Evolutionary conservation across 2,113 vertebrate species (phyloP), one percentile per base, ranked within the genome.

Genomic region (Pangasianodon gigas): DNA sequence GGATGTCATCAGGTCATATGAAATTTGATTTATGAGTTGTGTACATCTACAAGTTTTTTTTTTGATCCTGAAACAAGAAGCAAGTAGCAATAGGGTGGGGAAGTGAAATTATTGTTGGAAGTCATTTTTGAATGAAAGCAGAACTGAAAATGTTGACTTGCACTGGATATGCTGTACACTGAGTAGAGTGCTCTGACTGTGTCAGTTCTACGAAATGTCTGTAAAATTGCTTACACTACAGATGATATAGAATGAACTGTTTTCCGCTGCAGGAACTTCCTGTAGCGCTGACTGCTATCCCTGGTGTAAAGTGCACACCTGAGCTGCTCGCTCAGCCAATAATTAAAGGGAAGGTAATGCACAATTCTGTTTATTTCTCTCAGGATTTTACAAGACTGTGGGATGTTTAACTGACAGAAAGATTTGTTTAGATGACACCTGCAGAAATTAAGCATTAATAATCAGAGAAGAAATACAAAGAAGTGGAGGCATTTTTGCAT

Each of bases 281-380:
- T 24, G 88, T 37, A 32, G 90, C 92, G 90, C 91, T 96, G 90
- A 75, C 96, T 95, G 91, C 96, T 89, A 94, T 99, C 83, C 97
- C 97, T 91, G 97, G 97, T 90, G 95, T 99, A 80, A 93, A 89
- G 44, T 97, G 96, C 89, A 92, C 94, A 92, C 96, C 96, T 1
- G 96, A 97, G 84, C 95, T 97, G 51, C 97, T 97, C 69, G 91
- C 94, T 6, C 92, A 97, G 87, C 94, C 96, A 46, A 90, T 96
- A 9, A 94, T 99, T 93, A 96, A 95, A 94, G 97, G 97, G 90
- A 96, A 95, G 94, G 96, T 96, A 94, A 46, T n/a, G 2, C 9
- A 32, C 11, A 41, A 2, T 81, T 82, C 52, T 29, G 21, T 32
- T 51, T 44, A 16, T 19, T 54, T 37, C 29, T 56, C 80, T 58